These are phyloP conservation scores for Drosophila mettleri DNA, from an alignment of 2,888 invertebrate species.

Conservation along the genomic window DNA sequence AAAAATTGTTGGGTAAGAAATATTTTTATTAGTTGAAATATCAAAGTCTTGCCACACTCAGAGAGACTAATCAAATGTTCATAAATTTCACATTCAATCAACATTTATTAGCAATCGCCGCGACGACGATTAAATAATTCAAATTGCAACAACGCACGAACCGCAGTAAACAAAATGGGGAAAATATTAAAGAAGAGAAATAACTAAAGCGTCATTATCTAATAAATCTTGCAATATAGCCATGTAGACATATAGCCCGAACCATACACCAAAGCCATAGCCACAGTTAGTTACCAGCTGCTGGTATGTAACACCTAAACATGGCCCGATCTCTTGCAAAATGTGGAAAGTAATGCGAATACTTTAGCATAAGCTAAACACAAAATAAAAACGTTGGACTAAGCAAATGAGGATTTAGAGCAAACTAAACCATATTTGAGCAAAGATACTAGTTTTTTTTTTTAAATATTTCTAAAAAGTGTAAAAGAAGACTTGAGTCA, in stretches of 20 bases:
- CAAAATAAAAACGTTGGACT: slow-evolving; percentile 23
- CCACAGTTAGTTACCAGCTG: slow-evolving; percentile 5
- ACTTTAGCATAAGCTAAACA: background rate
- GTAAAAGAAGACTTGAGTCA: background rate
- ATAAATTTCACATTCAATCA: slow-evolving; percentile 56
- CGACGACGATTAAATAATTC: slow-evolving; percentile 67
- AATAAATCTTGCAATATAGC: slow-evolving; percentile 70
- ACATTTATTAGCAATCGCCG: slow-evolving; percentile 46
- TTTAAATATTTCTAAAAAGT: background rate
- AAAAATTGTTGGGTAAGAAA: slow-evolving; percentile 46
- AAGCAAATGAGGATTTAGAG: slow-evolving; percentile 10
- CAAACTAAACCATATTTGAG: slow-evolving; percentile 9
- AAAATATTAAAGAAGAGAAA: slow-evolving; percentile 40
- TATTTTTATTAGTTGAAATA: background rate
- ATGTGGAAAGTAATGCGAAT: slow-evolving; percentile 55
- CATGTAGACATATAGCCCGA: background rate
- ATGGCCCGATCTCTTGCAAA: slow-evolving; percentile 55
- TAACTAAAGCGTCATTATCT: slow-evolving; percentile 70
- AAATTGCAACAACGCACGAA: slow-evolving; percentile 69
- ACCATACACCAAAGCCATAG: slow-evolving; percentile 1
- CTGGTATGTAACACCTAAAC: slow-evolving; percentile 48
- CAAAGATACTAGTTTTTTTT: slow-evolving; percentile 10
- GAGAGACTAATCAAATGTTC: slow-evolving; percentile 33
- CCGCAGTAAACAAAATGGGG: slow-evolving; percentile 27
- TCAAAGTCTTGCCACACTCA: slow-evolving; percentile 3